phyloP scores from a whole-genome alignment of 2,888 invertebrate genomes.

The Nephrotoma guestfalica region DNA sequence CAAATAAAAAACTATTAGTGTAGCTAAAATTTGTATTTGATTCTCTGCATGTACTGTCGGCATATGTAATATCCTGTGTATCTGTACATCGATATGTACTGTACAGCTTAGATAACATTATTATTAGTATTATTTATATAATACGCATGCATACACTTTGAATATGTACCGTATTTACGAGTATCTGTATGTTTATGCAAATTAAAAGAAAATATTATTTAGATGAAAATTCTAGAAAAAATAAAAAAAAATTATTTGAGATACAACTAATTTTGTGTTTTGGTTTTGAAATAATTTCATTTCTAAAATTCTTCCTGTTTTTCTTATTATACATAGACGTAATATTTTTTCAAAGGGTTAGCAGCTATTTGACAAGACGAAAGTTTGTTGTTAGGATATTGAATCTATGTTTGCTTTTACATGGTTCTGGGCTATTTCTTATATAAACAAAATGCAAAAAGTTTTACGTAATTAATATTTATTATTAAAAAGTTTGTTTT shows the following conservation, averaged over 20 bases:
- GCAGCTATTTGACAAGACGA: neutral
- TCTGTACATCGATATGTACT: no score
- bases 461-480: neutral
- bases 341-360: neutral
- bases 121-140: neutral
- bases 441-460: neutral
- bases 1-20: neutral
- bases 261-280: neutral
- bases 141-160: neutral
- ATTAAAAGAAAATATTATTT: neutral
- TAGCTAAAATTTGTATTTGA: neutral
- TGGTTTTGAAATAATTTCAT: neutral
- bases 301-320: neutral
- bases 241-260: neutral
- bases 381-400: neutral
- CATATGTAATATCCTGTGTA: neutral
- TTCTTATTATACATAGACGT: neutral
- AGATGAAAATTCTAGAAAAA: neutral
- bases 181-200: neutral
- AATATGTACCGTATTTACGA: neutral
- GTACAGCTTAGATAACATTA: neutral
- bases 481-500: neutral
- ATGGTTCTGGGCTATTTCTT: neutral
- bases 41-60: neutral
- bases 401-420: neutral